Evolutionary conservation across 2,113 vertebrate genomes (phyloP), one percentile per base, ranked within the genome.

Genomic region (Empidonax alnorum): DNA sequence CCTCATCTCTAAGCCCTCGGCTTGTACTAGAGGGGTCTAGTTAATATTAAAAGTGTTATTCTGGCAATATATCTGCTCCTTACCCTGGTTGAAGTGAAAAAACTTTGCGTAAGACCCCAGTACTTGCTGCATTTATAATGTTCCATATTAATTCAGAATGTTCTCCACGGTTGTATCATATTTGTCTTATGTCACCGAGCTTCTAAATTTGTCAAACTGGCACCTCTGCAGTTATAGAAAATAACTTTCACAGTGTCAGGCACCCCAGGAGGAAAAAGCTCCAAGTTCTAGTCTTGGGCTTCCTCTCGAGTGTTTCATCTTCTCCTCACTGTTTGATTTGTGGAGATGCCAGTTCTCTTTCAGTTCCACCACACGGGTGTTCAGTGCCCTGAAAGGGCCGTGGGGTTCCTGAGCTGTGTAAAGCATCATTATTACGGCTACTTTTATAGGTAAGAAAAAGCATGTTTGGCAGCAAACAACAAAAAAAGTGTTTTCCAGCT

Each of bases 371-470:
- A 13, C 18, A 44, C 24, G 62, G 23, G 27, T 55, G 76, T 58
- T 84, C 30, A 65, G n/a, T 27, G 52, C 23, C 75, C 18, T 62
- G 55, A 41, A 89, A 90, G 46, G 80, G 24, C 31, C 37, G 5
- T 53, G 89, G 80, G 25, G 71, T 79, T 93, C 72, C 65, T 75
- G 49, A 68, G n/a, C 71, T 73, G 61, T 12, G 67, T 82, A 93
- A 94, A 81, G 14, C 44, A 81, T 75, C 58, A 20, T 82, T 69
- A 79, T 90, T 93, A n/a, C 62, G 63, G 68, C 74, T 88, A 5
- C 3, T 61, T 93, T 94, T 90, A 93, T 88, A 69, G 93, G 55
- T 63, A 81, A 86, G 79, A 83, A 94, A 92, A 77, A 62, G 11
- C 7, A 1, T 19, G 37, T 79, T 93, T 83, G 87, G 87, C 49